Base-by-base conservation (phyloP, 2,113 vertebrate genomes). In the Hassar affinis region DNA sequence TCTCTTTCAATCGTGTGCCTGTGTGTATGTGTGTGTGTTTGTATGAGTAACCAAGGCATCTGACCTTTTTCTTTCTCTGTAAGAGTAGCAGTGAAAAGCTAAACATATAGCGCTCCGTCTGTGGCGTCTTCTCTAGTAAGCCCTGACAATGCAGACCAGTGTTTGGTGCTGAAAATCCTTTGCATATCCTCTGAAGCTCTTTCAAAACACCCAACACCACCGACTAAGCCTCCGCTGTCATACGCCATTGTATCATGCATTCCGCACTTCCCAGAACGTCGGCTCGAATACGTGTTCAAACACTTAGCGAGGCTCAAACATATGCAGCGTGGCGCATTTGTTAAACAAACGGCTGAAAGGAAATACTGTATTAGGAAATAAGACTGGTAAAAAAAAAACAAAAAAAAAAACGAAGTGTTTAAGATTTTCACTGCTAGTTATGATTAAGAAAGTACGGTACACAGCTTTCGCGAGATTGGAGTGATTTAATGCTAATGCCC, bases 191-290 rank as follows among this genome's bases (percentile, higher is more conserved):
- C 3, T 27, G 84, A 79, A 84, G 52, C 76, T 69, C 84, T 64
- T 51, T 54, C 38, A 54, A 76, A 82, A 84, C 84, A 90, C 90
- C 85, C 89, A 91, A 88, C 88, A 78, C 69, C 85, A 81, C 35
- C 38, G 91, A 88, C 90, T 84, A 79, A 89, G 89, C 83, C 84
- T 76, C 76, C 54, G 82, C 85, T 72, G 86, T 78, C 85, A 87
- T 84, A 80, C 86, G 52, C 49, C 72, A 82, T 84, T 83, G 71
- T 77, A 82, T 80, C 79, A 61, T 57, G 61, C 77, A 57, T 80
- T 79, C 47, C 42, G 80, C 62, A 54, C 66, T 56, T 64, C 71
- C 51, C 49, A 45, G 57, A 84, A 76, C 83, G 62, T 78, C 79
- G 59, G 87, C 85, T 69, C 49, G 33, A 72, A 47, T 72, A 76